phyloP scores from a whole-genome alignment of 1,140 invertebrate genomes.

The Maniola jurtina region DNA sequence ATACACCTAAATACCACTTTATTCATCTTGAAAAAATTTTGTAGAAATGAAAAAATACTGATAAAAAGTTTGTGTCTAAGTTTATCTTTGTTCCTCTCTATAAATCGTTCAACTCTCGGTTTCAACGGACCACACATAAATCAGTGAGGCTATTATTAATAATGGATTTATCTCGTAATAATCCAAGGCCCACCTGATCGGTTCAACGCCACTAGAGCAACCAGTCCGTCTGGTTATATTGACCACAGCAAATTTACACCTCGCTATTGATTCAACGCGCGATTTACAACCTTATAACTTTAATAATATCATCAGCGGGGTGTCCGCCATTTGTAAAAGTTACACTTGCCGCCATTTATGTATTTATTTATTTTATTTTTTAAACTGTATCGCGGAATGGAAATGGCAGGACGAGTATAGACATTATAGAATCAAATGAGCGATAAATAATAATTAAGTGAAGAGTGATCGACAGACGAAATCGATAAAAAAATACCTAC shows the following conservation, averaged over 20 bases:
- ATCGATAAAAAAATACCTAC: background rate
- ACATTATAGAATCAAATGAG: background rate
- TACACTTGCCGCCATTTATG: conserved; percentile 56
- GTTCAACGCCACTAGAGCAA: conserved; percentile 73
- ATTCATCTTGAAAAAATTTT: background rate
- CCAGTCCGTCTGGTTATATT: conserved; percentile 70
- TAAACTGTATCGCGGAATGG: conserved; percentile 59
- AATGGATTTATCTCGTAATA: conserved; percentile 74
- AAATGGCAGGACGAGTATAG: conserved; percentile 21
- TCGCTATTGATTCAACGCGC: conserved; percentile 47
- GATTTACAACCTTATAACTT: conserved; percentile 51
- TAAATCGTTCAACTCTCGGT: conserved; percentile 9
- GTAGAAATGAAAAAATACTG: background rate
- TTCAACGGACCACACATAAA: conserved; percentile 21
- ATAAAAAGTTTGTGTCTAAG: too few relatives aligned
- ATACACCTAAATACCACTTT: too few relatives aligned
- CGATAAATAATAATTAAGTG: background rate
- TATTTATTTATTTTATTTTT: conserved; percentile 66
- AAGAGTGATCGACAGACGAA: background rate
- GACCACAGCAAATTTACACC: conserved; percentile 61
- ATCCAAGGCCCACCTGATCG: conserved; percentile 70
- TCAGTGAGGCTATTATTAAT: conserved; percentile 59
- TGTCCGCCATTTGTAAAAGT: conserved; percentile 22
- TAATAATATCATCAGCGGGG: conserved; percentile 32
- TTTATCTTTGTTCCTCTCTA: background rate